Conservation (phyloP, 2,797 vertebrate genomes). For the Podargus strigoides region DNA sequence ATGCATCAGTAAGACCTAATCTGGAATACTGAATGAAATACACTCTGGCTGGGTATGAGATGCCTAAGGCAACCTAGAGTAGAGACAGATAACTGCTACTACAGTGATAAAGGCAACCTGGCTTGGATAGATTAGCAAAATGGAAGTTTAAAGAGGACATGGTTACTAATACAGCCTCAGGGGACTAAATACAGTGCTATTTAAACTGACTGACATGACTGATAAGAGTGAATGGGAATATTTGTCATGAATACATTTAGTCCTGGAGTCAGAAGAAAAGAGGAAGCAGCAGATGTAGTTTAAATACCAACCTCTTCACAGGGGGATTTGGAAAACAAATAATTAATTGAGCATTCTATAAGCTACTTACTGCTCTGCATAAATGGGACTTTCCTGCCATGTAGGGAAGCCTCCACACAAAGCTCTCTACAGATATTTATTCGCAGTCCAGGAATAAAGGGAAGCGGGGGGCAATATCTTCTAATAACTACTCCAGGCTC, state of each 20-base stretch:
- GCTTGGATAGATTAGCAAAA: neutral
- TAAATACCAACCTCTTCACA: neutral
- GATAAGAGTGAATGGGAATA: neutral
- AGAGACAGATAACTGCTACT: neutral
- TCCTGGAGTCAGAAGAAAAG: neutral
- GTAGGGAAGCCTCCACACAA: neutral
- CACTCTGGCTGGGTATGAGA: neutral
- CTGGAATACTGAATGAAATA: neutral
- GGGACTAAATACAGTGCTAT: neutral
- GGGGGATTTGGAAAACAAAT: neutral
- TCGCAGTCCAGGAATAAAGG: neutral
- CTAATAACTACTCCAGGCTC: neutral
- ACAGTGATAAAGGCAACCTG: neutral
- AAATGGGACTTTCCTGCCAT: neutral
- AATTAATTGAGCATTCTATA: neutral
- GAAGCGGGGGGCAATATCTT: neutral
- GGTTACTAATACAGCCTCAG: neutral
- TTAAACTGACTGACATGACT: neutral
- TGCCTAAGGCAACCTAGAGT: neutral
- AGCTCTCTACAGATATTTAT: neutral
- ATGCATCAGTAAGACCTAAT: neutral
- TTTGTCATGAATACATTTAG: neutral
- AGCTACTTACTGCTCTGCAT: neutral
- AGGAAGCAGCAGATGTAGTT: neutral
- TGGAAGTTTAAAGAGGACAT: neutral